A percentile compares a stretch with the other conserved stretches of the same genome.
Conservation (phyloP, 1,140 invertebrate genomes). For the Dendrolimus kikuchii region DNA sequence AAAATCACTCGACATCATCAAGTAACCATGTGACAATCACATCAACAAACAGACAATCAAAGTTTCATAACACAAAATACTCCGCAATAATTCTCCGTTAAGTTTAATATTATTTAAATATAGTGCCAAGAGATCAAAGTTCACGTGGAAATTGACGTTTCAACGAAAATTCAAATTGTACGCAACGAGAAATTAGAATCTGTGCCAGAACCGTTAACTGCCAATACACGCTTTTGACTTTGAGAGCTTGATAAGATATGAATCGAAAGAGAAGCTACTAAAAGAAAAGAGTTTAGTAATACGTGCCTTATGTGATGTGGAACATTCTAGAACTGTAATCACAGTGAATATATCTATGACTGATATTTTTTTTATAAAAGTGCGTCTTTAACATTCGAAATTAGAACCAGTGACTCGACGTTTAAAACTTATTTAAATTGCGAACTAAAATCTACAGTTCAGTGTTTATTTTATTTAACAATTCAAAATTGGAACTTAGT, state of each 20-base stretch:
- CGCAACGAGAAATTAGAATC: conserved; percentile 17
- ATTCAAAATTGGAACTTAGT: background rate
- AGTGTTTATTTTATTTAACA: no score
- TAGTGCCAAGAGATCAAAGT: conserved; percentile 30
- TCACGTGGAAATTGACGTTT: background rate
- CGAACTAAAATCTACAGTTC: no score
- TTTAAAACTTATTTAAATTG: no score
- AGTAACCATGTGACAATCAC: conserved; percentile 43
- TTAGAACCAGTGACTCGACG: no score
- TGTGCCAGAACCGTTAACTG: conserved; percentile 21
- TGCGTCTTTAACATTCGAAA: no score
- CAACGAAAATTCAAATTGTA: conserved; percentile 23
- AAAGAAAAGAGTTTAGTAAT: no score
- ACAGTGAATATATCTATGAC: no score
- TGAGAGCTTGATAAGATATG: no score
- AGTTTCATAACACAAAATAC: conserved; percentile 36
- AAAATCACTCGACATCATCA: background rate
- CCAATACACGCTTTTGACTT: conserved; percentile 5
- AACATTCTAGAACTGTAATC: no score
- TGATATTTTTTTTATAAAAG: no score
- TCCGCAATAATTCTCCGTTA: conserved; percentile 36
- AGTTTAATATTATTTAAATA: conserved; percentile 17
- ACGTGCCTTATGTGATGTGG: no score
- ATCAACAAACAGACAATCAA: conserved; percentile 19
- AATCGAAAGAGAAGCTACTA: no score